Evolutionary conservation across 2,888 invertebrate species (phyloP), one percentile per base, ranked within the genome.

Genomic region (Lamellibrachia satsuma): DNA sequence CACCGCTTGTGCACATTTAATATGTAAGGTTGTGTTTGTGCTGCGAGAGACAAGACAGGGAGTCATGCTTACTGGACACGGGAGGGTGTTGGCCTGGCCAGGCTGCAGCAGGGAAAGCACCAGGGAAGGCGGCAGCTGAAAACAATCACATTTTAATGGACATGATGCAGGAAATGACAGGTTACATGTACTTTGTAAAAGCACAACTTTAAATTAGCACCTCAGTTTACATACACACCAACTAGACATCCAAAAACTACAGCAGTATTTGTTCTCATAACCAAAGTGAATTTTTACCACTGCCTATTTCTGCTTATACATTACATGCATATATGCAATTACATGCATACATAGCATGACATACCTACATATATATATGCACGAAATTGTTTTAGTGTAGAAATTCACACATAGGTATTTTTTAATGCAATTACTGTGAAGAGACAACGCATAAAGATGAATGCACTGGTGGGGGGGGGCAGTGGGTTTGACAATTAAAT

Each of bases 21-120:
- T 15, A 75, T 1, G 75, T n/a, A 75, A 22, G 75, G 4, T n/a
- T 22, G 92, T 11, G 51, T 52, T 39, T 90, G 92, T n/a, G 39
- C 39, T 39, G 39, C 39, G 2, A 11, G 90, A 52, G 3, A 52
- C 92, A 27, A 27, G 52, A 57, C 15, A 4, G 55, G 15, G 52
- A 15, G 39, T n/a, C 8, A 52, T 2, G 93, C 93, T 93, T 90
- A 93, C 93, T 91, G 52, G 93, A 93, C 51, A 92, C 91, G 92
- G 75, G 75, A 75, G 75, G 75, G 22, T 75, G 75, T 75, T 11
- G 75, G 75, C 22, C 93, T 92, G 57, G 92, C 93, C n/a, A 52
- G 90, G 90, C 39, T 22, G 91, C 51, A 6, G 92, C 52, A 11
- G 55, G 52, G 93, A 55, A 90, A 11, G 92, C 91, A 51, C 92